These are phyloP conservation scores for Drosophila burlai DNA, from an alignment of 1,140 invertebrate species.

Conservation along the genomic window DNA sequence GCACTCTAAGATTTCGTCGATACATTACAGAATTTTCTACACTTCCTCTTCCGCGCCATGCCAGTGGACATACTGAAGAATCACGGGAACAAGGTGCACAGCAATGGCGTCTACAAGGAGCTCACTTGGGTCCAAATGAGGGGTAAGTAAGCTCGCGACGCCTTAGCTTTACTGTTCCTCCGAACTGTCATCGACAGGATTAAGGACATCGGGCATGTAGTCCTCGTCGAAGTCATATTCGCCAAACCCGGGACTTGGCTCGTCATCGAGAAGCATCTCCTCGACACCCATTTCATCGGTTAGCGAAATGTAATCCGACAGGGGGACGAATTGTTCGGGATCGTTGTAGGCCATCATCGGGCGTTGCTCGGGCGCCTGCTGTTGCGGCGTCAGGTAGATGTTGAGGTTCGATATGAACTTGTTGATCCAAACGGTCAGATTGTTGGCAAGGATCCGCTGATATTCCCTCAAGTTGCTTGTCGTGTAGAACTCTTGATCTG, in stretches of 20 bases:
- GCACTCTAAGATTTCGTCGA: conserved; percentile 52
- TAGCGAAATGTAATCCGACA: conserved; percentile 72
- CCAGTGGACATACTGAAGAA: conserved; percentile 82
- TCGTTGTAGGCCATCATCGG: conserved; percentile 45
- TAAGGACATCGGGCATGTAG: conserved; percentile 15
- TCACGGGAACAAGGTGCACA: conserved; percentile 74
- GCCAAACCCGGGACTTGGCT: conserved; percentile 22
- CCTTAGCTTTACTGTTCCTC: conserved; percentile 30
- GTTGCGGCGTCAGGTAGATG: conserved; percentile 69
- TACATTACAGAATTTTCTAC: conserved; percentile 72
- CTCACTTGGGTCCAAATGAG: conserved; percentile 71
- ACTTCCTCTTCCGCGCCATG: conserved; percentile 83
- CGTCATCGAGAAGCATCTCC: conserved; percentile 45
- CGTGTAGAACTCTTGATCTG: conserved; percentile 80
- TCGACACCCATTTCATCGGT: conserved; percentile 35
- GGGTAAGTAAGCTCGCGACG: conserved; percentile 71
- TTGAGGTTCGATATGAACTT: conserved; percentile 83
- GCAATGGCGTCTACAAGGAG: conserved; percentile 70
- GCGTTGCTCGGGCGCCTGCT: conserved; percentile 44
- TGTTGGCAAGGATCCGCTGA: conserved; percentile 75
- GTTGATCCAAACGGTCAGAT: conserved; percentile 83
- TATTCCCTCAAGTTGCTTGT: conserved; percentile 77
- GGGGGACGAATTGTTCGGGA: conserved; percentile 68
- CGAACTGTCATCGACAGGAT: conserved; percentile 20
- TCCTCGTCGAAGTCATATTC: conserved; percentile 35